Conservation (phyloP, 2,797 vertebrate species). For the Parambassis ranga region DNA sequence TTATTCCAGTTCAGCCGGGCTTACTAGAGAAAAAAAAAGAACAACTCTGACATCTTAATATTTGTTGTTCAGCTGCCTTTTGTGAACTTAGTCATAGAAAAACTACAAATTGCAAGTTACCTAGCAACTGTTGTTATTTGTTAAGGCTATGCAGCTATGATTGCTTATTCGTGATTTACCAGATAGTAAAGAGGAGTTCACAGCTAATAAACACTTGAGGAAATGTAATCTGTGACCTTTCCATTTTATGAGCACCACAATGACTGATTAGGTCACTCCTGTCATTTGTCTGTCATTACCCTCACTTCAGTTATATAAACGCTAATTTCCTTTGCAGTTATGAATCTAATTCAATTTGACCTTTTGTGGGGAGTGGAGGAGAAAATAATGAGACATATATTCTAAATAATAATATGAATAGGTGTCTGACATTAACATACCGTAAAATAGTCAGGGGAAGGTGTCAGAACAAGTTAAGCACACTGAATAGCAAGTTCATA, state of each 20-base stretch:
- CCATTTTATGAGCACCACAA: not conserved
- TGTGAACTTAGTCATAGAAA: not conserved
- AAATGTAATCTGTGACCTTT: slow-evolving; percentile 15
- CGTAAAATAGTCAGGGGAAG: not conserved
- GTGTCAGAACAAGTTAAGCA: not conserved
- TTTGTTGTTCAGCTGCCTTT: not conserved
- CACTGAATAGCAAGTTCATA: not conserved
- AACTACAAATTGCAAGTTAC: slow-evolving; percentile 19
- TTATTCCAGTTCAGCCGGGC: not conserved
- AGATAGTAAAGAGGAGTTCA: not conserved
- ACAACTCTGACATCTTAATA: not conserved
- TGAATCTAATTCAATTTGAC: not conserved
- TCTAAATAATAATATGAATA: not conserved
- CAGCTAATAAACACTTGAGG: not conserved
- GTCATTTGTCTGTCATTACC: not conserved
- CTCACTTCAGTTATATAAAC: not conserved
- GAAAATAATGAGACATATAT: not conserved
- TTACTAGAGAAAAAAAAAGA: not conserved
- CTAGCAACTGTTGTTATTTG: slow-evolving; percentile 25
- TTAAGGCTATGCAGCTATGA: not conserved
- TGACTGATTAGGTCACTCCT: not conserved
- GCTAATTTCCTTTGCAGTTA: not conserved
- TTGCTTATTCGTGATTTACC: not conserved
- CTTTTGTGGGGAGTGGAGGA: not conserved
- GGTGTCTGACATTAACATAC: not conserved